Conservation (phyloP, 2,113 vertebrate genomes). For the Fregata magnificens region DNA sequence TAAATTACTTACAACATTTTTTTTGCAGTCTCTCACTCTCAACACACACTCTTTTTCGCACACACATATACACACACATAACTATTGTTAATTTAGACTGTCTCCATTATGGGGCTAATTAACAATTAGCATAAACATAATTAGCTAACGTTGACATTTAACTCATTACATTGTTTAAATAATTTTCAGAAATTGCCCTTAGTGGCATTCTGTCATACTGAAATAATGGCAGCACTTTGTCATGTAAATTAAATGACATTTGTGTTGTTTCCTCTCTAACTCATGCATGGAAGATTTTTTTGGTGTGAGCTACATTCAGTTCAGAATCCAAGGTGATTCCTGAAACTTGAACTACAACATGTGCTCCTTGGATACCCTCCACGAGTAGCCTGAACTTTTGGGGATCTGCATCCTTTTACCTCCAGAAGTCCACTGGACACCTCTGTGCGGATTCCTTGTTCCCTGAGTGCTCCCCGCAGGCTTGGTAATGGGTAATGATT, state of each 20-base stretch:
- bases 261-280: conserved; percentile 64
- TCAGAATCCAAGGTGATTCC: conserved; percentile 8
- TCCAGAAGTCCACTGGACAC: neutral
- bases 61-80: conserved; percentile 68
- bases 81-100: conserved; percentile 97
- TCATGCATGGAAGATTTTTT: conserved; percentile 19
- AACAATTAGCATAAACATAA: conserved; percentile 99
- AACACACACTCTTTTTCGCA: conserved; percentile 27
- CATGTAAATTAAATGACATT: conserved; percentile 87
- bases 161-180: conserved; percentile 94
- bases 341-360: neutral
- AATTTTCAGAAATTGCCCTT: conserved; percentile 94
- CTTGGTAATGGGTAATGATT: neutral
- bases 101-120: conserved; percentile 95
- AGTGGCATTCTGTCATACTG: conserved; percentile 86
- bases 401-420: neutral
- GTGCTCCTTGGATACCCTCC: neutral
- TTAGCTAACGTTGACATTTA: conserved; percentile 96
- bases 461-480: neutral
- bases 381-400: neutral
- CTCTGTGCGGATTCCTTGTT: neutral
- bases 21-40: conserved; percentile 55
- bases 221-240: conserved; percentile 89
- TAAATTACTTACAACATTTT: conserved; percentile 79
- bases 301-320: neutral